These are phyloP conservation scores for Mechanitis mazaeus DNA, from an alignment of 2,888 invertebrate species.

Conservation along the genomic window DNA sequence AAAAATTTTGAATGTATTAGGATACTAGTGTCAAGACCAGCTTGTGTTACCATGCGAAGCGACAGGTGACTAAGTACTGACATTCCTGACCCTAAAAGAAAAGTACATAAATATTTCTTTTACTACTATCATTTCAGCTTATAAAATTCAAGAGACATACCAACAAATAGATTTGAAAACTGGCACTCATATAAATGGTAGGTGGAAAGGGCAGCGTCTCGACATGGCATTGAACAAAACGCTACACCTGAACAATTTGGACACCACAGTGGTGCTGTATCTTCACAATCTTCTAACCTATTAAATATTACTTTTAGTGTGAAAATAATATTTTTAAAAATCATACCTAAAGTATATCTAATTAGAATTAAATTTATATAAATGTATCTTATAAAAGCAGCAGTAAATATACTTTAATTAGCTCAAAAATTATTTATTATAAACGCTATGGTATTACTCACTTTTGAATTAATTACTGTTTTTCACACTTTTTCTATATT, in stretches of 20 bases:
- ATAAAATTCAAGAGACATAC: constrained; percentile 44
- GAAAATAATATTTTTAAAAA: no score
- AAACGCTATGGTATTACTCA: no score
- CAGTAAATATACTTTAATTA: no score
- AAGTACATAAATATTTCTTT: background rate
- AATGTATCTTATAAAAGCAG: no score
- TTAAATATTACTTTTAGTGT: background rate
- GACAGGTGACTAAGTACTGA: constrained; percentile 86
- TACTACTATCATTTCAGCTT: background rate
- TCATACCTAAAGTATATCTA: no score
- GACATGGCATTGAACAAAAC: constrained; percentile 83
- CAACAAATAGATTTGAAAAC: constrained; percentile 84
- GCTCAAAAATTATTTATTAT: no score
- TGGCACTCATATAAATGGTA: constrained; percentile 88
- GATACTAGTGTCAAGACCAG: constrained; percentile 67
- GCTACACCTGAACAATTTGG: constrained; percentile 84
- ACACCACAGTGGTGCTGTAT: constrained; percentile 82
- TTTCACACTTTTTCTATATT: no score
- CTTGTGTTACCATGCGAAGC: constrained; percentile 85
- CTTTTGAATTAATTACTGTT: no score
- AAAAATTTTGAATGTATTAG: constrained; percentile 65
- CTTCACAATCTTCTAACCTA: constrained; percentile 49
- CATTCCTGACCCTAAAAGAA: constrained; percentile 82
- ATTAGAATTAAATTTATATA: no score
- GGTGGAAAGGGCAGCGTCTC: constrained; percentile 77